Base-by-base conservation (phyloP, 2,888 invertebrate genomes). In the Hirtodrosophila duncani region DNA sequence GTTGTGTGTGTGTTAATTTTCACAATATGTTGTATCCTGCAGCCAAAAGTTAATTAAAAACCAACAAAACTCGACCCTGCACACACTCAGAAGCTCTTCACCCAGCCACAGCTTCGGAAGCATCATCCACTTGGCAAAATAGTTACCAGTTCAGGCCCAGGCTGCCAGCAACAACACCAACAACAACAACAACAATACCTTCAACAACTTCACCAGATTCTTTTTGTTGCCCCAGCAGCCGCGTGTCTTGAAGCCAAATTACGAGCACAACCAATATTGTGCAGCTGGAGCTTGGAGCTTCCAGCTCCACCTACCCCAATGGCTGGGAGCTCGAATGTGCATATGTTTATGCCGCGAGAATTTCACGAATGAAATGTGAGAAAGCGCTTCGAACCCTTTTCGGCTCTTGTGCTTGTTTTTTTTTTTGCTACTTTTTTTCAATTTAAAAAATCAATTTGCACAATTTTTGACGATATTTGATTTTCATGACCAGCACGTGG, bases 11-110 rank as follows among this genome's bases (percentile, higher is more conserved):
- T 62, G 81, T 83, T 83, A 83, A 83, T 83, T 84, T 81, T 78
- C 81, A 77, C 81, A 84, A 84, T 83, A 83, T 84, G 84, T 77
- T 83, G 78, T 80, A 81, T 78, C 85, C 85, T 82, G 79, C 71
- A 86, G 86, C 85, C 82, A 84, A 83, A 85, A 86, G 86, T 86
- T 86, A 86, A 86, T 86, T 86, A 86, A 86, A 86, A 86, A 85
- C 86, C 84, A 86, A 86, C 86, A 86, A 85, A 81, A 85, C 84
- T 83, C 67, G 60, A 66, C 62, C 65, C 41, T 55, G 59, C 77
- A 71, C 48, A 55, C 41, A 52, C 51, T 26, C 23, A 16, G n/a
- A n/a, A n/a, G n/a, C 37, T 24, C 41, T 17, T n/a, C n/a, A n/a
- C n/a, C n/a, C n/a, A n/a, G n/a, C n/a, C 38, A 34, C 17, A 18